Evolutionary conservation across 1,140 invertebrate species (phyloP).

Genomic region (Bacillus rossius): DNA sequence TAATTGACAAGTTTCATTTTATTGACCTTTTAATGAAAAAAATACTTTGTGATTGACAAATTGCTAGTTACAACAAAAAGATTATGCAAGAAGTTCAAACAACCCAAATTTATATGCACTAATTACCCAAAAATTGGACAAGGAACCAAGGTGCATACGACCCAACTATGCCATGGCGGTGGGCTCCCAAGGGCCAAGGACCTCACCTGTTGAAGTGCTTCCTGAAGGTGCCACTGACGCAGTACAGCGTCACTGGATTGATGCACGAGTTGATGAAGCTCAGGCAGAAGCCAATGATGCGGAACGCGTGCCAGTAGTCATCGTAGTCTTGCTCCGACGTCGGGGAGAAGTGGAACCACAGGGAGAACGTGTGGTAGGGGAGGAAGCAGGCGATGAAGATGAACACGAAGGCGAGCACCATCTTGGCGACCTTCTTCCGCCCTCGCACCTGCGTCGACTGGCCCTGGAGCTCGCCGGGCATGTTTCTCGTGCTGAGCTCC

Average conservation of each 20-base stretch:
- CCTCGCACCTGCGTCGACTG: conserved; percentile 69
- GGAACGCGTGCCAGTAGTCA: conserved; percentile 77
- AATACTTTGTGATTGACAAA: no score
- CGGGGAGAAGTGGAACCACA: conserved; percentile 81
- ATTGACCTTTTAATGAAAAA: no score
- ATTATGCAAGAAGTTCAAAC: no score
- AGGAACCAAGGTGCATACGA: no score
- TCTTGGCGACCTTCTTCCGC: conserved; percentile 83
- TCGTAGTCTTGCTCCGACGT: conserved; percentile 69
- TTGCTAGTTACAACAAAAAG: no score
- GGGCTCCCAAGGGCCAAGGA: no score
- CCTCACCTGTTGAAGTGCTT: conserved; percentile 58
- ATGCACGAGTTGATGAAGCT: conserved; percentile 88
- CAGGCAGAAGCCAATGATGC: conserved; percentile 80
- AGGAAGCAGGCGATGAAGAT: conserved; percentile 90
- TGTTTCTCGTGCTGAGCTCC: conserved; percentile 69
- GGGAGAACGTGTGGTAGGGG: conserved; percentile 76
- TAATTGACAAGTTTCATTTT: no score
- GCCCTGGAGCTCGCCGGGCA: conserved; percentile 70
- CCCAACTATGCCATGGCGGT: no score
- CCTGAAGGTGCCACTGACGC: conserved; percentile 80
- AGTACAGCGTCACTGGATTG: conserved; percentile 89
- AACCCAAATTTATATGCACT: no score
- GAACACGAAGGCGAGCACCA: conserved; percentile 83
- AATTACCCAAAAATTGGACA: no score